Conservation (phyloP, 2,888 invertebrate genomes). For the Andrena haemorrhoa region DNA sequence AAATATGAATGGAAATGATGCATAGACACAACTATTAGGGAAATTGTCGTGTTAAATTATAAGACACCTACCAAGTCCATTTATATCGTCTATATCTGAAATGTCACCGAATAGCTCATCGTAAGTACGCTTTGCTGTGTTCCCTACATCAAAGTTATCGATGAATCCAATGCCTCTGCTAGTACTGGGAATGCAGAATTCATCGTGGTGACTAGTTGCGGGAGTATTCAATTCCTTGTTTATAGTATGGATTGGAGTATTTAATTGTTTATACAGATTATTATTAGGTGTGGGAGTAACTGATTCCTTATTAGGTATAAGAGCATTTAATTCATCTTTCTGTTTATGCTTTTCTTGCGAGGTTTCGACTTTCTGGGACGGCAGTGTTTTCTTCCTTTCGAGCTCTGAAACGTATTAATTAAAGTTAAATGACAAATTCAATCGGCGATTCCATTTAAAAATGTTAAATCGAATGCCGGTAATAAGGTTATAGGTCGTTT, state of each 20-base stretch:
- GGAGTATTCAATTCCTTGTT: constrained; percentile 9
- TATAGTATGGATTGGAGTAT: background rate
- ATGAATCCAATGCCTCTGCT: constrained; percentile 4
- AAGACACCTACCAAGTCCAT: constrained; percentile 40
- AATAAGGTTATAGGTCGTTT: constrained; percentile 51
- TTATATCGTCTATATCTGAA: constrained; percentile 49
- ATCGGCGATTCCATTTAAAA: background rate
- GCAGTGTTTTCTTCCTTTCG: background rate
- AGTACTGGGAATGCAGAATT: background rate
- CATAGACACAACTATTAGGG: background rate
- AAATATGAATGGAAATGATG: constrained; percentile 41
- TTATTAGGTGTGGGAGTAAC: background rate
- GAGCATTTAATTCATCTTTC: background rate
- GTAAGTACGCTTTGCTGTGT: constrained; percentile 86
- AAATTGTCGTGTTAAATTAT: background rate
- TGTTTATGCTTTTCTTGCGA: background rate
- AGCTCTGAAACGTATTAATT: background rate
- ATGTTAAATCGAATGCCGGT: background rate
- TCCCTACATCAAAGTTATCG: background rate
- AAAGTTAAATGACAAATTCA: background rate
- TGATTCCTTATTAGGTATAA: background rate
- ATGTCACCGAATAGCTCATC: constrained; percentile 88
- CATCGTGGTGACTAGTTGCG: background rate
- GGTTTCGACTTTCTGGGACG: background rate
- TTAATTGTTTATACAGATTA: background rate